Evolutionary conservation across 1,140 invertebrate genomes (phyloP).

Genomic region (Micrasema longulum): DNA sequence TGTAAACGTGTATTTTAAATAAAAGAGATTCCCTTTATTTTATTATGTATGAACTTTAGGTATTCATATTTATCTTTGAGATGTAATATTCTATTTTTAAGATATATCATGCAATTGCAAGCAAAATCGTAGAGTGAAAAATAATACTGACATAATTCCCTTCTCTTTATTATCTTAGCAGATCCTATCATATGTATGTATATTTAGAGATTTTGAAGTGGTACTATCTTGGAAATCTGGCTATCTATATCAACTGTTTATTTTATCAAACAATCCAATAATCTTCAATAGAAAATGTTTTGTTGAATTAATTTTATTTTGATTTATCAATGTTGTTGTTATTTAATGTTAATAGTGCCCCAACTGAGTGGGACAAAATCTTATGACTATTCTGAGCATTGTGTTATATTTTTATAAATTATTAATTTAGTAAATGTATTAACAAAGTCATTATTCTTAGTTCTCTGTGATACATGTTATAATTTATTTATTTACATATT

Average conservation of each 20-base stretch:
- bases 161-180: no score
- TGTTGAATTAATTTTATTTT: no score
- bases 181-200: no score
- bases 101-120: background rate
- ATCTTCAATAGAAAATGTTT: no score
- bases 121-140: constrained; percentile 10
- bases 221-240: no score
- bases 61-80: background rate
- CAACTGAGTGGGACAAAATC: background rate
- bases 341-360: background rate
- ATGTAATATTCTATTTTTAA: constrained; percentile 1
- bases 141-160: no score
- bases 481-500: no score
- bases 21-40: no score
- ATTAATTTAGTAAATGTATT: constrained; percentile 4
- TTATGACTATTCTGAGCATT: constrained; percentile 13
- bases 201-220: no score
- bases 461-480: constrained; percentile 22
- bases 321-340: background rate
- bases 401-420: constrained; percentile 11
- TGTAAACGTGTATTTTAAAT: no score
- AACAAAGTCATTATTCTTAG: constrained; percentile 31
- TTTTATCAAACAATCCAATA: no score
- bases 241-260: no score
- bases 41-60: background rate